Base-by-base conservation (phyloP, 1,140 invertebrate species). In the Magallana ariakensis region DNA sequence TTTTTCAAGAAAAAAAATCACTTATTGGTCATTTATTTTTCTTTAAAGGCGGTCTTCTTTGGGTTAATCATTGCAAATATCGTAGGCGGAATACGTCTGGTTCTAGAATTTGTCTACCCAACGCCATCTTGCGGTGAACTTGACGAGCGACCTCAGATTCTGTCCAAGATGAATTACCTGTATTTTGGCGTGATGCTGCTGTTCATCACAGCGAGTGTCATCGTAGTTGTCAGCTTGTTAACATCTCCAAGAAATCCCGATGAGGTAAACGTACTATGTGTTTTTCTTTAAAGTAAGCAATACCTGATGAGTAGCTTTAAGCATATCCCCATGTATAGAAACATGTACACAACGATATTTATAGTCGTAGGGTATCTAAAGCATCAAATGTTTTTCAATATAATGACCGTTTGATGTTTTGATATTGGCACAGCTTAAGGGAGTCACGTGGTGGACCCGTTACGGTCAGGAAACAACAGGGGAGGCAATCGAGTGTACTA, bases 31-130 rank as follows among this genome's bases (percentile, higher is more conserved):
- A 46, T 46, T 46, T 55, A 83, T 54, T 57, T 15, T 22, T 60
- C 58, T 16, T 84, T 87, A 9, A 88, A 95, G 95, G 95, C 95
- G 26, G 95, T 95, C 19, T 96, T 96, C 91, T 95, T 95, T 95
- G 95, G 95, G 58, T 91, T 96, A 10, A 94, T 96, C 89, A 90
- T 94, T 56, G 95, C 95, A 5, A 91, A 96, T 16, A 88, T 94
- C 9, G 91, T 95, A 26, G 95, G 95, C 15, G 57, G 93, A 0
- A 91, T 94, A 33, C 80, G 94, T 46, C 90, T 95, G 81, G 90
- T 92, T 3, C 70, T 94, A 85, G 93, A 94, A 80, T 93, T 93
- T 85, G 89, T 90, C 5, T 92, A 92, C 82, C 88, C 91, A 54
- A 90, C 90, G 2, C 93, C 93, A 54, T 22, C 80, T 53, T 94